Evolutionary conservation across 2,888 invertebrate genomes (phyloP).

Genomic region (Nymphalis polychloros): DNA sequence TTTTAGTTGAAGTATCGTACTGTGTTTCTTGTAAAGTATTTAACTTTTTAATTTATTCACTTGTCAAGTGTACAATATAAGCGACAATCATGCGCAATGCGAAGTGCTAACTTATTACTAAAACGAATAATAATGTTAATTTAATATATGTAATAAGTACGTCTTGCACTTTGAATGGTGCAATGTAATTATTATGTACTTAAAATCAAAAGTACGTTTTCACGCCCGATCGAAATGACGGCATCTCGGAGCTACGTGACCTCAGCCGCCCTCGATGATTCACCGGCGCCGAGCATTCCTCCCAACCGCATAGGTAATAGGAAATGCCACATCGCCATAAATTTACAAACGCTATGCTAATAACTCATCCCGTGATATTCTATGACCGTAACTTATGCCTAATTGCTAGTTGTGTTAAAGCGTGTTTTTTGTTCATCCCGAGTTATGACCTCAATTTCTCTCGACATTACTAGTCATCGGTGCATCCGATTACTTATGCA

Average conservation of each 20-base stretch:
- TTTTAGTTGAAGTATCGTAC: too few relatives aligned
- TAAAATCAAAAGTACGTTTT: slow-evolving; percentile 15
- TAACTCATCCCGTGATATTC: slow-evolving; percentile 44
- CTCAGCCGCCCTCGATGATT: slow-evolving; percentile 62
- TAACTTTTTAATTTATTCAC: too few relatives aligned
- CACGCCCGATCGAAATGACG: slow-evolving; percentile 52
- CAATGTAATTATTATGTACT: slow-evolving; percentile 5
- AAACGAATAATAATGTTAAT: neutral
- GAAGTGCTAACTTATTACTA: neutral
- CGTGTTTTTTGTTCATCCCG: slow-evolving; percentile 7
- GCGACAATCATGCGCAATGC: too few relatives aligned
- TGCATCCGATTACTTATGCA: slow-evolving; percentile 35
- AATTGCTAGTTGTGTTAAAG: slow-evolving; percentile 5
- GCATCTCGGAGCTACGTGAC: slow-evolving; percentile 63
- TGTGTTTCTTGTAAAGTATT: too few relatives aligned
- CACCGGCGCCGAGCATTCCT: slow-evolving; percentile 53
- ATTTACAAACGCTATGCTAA: slow-evolving; percentile 56
- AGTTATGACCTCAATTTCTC: slow-evolving; percentile 35
- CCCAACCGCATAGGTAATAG: slow-evolving; percentile 68
- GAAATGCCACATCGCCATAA: slow-evolving; percentile 70
- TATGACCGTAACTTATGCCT: slow-evolving; percentile 37
- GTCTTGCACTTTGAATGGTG: neutral
- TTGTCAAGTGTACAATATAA: too few relatives aligned
- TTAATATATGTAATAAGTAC: neutral
- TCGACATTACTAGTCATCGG: slow-evolving; percentile 34